Evolutionary conservation across 2,888 invertebrate genomes (phyloP).

Genomic region (Plagiodera versicolora): DNA sequence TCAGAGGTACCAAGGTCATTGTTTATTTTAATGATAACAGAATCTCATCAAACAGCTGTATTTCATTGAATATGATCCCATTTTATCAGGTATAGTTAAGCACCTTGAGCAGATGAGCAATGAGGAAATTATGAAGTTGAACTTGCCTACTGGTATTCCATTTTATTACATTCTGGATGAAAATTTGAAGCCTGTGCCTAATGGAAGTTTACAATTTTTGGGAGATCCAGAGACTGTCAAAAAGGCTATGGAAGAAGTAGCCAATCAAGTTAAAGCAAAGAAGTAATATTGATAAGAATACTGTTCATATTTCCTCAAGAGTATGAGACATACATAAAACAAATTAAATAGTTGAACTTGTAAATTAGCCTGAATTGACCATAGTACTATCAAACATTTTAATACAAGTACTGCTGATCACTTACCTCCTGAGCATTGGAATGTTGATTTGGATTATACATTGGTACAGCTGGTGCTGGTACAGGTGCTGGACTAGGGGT

Average conservation of each 20-base stretch:
- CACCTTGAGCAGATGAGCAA: slow-evolving; percentile 72
- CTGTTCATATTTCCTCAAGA: neutral
- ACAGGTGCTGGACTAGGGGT: slow-evolving; percentile 45
- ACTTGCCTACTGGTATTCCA: slow-evolving; percentile 67
- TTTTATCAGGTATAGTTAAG: slow-evolving; percentile 67
- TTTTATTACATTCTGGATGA: slow-evolving; percentile 64
- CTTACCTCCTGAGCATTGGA: slow-evolving; percentile 49
- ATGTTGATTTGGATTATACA: slow-evolving; percentile 55
- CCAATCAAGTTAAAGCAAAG: slow-evolving; percentile 64
- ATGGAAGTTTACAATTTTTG: slow-evolving; percentile 63
- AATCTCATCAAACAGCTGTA: too few relatives aligned
- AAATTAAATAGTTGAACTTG: neutral
- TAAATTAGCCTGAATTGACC: neutral
- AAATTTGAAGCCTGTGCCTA: slow-evolving; percentile 59
- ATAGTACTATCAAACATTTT: neutral
- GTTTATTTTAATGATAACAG: too few relatives aligned
- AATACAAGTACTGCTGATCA: too few relatives aligned
- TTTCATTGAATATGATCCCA: too few relatives aligned
- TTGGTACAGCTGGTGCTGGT: slow-evolving; percentile 46
- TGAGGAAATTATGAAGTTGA: slow-evolving; percentile 62
- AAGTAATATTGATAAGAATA: slow-evolving; percentile 31
- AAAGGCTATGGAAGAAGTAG: slow-evolving; percentile 64
- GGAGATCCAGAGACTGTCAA: slow-evolving; percentile 65
- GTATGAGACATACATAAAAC: neutral
- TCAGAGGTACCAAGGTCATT: slow-evolving; percentile 67